Conservation (phyloP, 2,113 vertebrate species). For the Empidonax traillii region DNA sequence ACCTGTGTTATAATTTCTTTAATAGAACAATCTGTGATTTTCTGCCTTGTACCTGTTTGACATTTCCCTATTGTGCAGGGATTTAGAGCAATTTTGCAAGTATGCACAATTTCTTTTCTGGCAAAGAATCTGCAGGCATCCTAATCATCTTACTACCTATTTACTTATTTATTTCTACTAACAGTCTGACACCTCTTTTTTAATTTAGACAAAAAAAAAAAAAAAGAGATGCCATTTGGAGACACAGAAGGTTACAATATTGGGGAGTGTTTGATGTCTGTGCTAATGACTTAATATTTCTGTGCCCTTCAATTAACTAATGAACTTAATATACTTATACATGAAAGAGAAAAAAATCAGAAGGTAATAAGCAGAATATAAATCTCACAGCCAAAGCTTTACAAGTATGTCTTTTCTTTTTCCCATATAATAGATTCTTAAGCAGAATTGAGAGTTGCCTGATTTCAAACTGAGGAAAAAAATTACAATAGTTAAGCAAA, state of each 20-base stretch:
- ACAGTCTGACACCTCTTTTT: neutral
- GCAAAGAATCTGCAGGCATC: neutral
- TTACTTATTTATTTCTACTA: neutral
- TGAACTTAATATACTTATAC: conserved; percentile 38
- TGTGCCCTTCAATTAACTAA: conserved; percentile 44
- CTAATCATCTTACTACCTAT: neutral
- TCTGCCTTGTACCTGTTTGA: neutral
- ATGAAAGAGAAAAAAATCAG: neutral
- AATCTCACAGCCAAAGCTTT: neutral
- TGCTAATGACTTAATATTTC: conserved; percentile 40
- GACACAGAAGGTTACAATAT: conserved; percentile 7
- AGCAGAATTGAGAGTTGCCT: neutral
- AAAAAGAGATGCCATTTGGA: neutral
- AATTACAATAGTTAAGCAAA: neutral
- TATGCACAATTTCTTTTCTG: neutral
- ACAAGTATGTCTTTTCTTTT: neutral
- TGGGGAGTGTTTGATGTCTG: conserved; percentile 6
- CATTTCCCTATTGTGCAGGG: neutral
- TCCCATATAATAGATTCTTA: neutral
- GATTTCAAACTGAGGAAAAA: neutral
- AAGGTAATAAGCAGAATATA: neutral
- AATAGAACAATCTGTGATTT: neutral
- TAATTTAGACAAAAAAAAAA: neutral
- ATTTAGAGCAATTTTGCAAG: neutral
- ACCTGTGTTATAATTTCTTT: neutral